Evolutionary conservation across 2,113 vertebrate species (phyloP).

Genomic region (Mirza zaza): DNA sequence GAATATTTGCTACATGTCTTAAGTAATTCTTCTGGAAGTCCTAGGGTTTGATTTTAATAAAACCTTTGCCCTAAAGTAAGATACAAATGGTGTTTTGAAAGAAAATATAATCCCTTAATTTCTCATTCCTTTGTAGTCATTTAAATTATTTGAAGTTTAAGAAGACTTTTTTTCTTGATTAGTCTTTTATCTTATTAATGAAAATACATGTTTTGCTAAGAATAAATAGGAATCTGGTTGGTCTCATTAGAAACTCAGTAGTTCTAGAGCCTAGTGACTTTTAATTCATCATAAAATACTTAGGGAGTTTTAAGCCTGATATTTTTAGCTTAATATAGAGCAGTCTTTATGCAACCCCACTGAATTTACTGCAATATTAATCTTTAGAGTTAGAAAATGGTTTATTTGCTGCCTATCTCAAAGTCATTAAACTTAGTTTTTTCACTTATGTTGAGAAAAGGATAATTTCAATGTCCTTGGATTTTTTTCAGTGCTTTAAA

Average conservation of each 20-base stretch:
- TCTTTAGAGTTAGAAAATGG: constrained; percentile 31
- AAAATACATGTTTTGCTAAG: constrained; percentile 13
- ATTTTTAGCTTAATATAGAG: constrained; percentile 49
- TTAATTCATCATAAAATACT: constrained; percentile 54
- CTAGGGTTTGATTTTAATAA: constrained; percentile 45
- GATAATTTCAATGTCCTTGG: constrained; percentile 49
- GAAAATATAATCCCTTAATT: constrained; percentile 29
- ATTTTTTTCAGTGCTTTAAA: constrained; percentile 47
- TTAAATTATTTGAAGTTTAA: constrained; percentile 48
- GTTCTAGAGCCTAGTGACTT: constrained; percentile 13
- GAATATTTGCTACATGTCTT: neutral
- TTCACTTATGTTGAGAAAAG: constrained; percentile 39
- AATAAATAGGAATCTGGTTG: constrained; percentile 20
- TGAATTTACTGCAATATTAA: constrained; percentile 43
- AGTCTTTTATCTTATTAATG: constrained; percentile 36
- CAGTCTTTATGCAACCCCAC: neutral
- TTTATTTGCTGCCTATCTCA: constrained; percentile 45
- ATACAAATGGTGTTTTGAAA: constrained; percentile 34
- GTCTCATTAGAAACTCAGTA: constrained; percentile 35
- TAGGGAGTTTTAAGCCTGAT: neutral
- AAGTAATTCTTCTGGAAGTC: constrained; percentile 36
- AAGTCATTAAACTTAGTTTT: constrained; percentile 43
- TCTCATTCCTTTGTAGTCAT: constrained; percentile 32
- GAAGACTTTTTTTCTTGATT: constrained; percentile 32
- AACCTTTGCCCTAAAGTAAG: constrained; percentile 15